A percentile compares a stretch with the other conserved stretches of the same genome.
Conservation (phyloP, 2,113 vertebrate species). For the Tupaia chinensis region DNA sequence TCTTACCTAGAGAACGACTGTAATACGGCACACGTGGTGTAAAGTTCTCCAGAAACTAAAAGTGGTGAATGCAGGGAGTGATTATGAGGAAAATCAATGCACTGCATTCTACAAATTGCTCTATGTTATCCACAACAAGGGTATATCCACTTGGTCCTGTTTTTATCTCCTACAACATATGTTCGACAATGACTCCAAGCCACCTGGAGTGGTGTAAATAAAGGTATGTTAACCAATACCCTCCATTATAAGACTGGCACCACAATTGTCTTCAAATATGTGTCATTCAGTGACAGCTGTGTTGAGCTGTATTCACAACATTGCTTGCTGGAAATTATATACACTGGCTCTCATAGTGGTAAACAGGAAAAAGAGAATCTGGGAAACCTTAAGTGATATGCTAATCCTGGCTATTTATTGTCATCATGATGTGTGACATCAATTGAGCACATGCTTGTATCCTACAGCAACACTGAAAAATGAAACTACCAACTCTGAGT, state of each 20-base stretch:
- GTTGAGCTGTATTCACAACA: not conserved
- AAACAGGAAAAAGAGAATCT: not conserved
- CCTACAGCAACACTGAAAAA: not conserved
- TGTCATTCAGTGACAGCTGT: not conserved
- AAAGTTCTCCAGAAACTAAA: not conserved
- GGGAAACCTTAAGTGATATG: not conserved
- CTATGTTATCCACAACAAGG: not conserved
- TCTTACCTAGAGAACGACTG: not conserved
- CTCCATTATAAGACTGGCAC: not conserved
- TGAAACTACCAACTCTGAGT: not conserved
- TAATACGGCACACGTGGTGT: not conserved
- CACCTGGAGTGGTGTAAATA: not conserved
- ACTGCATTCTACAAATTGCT: not conserved
- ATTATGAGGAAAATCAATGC: not conserved
- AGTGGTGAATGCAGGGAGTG: not conserved
- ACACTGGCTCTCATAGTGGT: no score
- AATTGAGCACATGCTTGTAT: not conserved
- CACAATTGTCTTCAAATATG: not conserved
- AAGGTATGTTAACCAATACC: not conserved
- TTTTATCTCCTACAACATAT: not conserved
- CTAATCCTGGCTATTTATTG: not conserved
- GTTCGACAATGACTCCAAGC: not conserved
- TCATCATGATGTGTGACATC: not conserved
- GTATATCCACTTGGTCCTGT: not conserved
- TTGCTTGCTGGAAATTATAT: not conserved